phyloP scores from a whole-genome alignment of 2,797 vertebrate species.

The Diplodus sargus region DNA sequence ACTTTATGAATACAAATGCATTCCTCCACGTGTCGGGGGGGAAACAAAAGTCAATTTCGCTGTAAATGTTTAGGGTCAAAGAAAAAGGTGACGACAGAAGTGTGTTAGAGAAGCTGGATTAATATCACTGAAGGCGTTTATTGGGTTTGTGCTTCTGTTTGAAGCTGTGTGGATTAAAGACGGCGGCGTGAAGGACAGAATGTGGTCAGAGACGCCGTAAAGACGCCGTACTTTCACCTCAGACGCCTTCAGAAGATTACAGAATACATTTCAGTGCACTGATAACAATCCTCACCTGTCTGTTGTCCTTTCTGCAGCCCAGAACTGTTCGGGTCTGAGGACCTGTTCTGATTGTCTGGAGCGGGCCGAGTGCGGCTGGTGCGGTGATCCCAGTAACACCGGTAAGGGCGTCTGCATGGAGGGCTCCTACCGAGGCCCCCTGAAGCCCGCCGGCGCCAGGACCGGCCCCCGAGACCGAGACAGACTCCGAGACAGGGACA shows the following conservation, averaged over 20 bases:
- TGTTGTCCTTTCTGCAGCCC: constrained; percentile 79
- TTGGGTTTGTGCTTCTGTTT: constrained; percentile 26
- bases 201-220: neutral
- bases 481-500: constrained; percentile 75
- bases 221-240: neutral
- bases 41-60: constrained; percentile 63
- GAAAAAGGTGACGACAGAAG: constrained; percentile 30
- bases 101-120: neutral
- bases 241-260: too few species aligned
- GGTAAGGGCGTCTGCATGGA: constrained; percentile 90
- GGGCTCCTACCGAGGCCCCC: constrained; percentile 90
- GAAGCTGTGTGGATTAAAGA: constrained; percentile 14
- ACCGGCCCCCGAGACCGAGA: constrained; percentile 45
- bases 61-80: constrained; percentile 63
- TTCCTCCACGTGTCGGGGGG: constrained; percentile 9
- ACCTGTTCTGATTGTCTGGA: constrained; percentile 91
- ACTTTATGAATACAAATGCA: constrained; percentile 74
- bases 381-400: constrained; percentile 92
- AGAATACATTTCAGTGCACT: neutral
- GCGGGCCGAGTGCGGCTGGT: constrained; percentile 93
- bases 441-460: constrained; percentile 79
- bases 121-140: neutral
- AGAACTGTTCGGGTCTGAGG: constrained; percentile 93
- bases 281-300: neutral
- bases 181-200: constrained; percentile 1